Conservation (phyloP, 64 coral and sea anemone species). For the Platygyra sinensis region DNA sequence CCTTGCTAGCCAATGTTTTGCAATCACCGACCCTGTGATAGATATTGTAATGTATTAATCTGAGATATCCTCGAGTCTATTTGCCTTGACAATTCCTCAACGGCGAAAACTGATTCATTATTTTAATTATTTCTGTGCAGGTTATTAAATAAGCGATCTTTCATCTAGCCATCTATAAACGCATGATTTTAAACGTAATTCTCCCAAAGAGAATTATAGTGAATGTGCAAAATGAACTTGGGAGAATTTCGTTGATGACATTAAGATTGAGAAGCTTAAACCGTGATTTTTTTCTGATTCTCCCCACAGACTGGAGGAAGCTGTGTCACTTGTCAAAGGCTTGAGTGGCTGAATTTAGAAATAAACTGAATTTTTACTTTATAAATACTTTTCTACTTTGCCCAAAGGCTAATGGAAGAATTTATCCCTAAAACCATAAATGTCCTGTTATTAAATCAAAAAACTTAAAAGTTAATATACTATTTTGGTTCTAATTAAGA, state of each 20-base stretch:
- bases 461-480: neutral
- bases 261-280: neutral
- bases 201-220: no score
- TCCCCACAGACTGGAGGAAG: constrained; percentile 27
- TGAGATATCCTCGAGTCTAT: no score
- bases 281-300: constrained; percentile 8
- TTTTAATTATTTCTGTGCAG: no score
- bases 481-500: constrained; percentile 3
- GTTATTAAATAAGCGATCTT: no score
- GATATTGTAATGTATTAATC: no score
- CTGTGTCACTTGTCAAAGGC: constrained; percentile 1
- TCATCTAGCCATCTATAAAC: no score
- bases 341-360: constrained; percentile 9
- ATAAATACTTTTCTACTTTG: constrained; percentile 37
- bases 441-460: neutral
- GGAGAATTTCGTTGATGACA: neutral
- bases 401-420: constrained; percentile 25
- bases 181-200: no score
- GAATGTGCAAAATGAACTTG: no score
- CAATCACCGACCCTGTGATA: no score
- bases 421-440: neutral
- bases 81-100: no score
- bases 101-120: no score
- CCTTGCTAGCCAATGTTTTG: no score
- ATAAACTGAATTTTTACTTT: constrained; percentile 24